phyloP scores from a whole-genome alignment of 2,888 invertebrate species.

The Cetonia aurata region DNA sequence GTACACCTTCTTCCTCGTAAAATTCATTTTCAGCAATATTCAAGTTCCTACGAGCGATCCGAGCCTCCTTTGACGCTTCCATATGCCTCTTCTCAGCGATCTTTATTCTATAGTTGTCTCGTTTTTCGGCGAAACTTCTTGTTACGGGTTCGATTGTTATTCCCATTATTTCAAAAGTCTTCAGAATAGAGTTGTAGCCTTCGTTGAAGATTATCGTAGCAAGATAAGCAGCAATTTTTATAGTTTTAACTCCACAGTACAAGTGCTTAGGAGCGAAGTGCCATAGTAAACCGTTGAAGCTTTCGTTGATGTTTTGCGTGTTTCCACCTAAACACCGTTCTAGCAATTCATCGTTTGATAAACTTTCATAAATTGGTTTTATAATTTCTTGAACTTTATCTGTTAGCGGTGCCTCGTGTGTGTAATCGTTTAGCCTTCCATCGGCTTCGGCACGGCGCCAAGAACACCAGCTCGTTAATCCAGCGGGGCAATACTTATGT shows the following conservation, averaged over 20 bases:
- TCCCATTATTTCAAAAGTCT: background rate
- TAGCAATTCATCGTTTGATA: slow-evolving; percentile 10
- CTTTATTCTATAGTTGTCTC: background rate
- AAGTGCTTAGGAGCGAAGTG: background rate
- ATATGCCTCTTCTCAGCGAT: background rate
- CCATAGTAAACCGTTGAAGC: slow-evolving; percentile 1
- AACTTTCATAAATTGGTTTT: too few relatives aligned
- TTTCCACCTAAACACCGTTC: slow-evolving; percentile 1
- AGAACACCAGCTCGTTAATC: too few relatives aligned
- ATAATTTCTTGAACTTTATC: too few relatives aligned
- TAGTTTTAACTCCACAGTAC: background rate
- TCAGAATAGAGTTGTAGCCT: slow-evolving; percentile 9
- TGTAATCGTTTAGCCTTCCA: too few relatives aligned
- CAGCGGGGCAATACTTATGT: too few relatives aligned
- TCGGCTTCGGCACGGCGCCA: too few relatives aligned
- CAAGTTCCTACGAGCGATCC: slow-evolving; percentile 1
- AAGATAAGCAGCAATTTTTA: slow-evolving; percentile 2
- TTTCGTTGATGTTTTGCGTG: slow-evolving; percentile 2
- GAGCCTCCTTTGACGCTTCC: slow-evolving; percentile 4
- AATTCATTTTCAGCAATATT: background rate
- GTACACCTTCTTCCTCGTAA: too few relatives aligned
- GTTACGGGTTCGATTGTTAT: background rate
- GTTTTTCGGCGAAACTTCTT: background rate
- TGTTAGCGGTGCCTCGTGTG: too few relatives aligned
- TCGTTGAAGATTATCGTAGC: slow-evolving; percentile 2